A percentile compares a stretch with the other conserved stretches of the same genome.
phyloP scores from a whole-genome alignment of 2,797 vertebrate genomes.

The Decapterus maruadsi region DNA sequence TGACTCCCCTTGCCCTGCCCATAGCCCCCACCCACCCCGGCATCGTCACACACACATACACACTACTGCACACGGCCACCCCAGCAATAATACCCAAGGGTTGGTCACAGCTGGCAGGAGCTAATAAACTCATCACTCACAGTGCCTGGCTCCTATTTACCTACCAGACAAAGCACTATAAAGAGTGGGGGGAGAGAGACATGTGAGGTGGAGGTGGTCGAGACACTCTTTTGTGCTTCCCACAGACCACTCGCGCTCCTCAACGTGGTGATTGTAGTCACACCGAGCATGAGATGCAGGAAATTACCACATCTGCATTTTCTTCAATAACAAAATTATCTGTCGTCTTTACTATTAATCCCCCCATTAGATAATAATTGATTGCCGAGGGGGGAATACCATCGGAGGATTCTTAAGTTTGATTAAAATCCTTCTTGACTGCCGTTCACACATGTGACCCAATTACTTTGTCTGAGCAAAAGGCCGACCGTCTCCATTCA shows the following conservation, averaged over 20 bases:
- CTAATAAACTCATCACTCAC: conserved; percentile 86
- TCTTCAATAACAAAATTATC: conserved; percentile 2
- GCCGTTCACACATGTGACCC: conserved; percentile 75
- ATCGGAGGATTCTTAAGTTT: conserved; percentile 73
- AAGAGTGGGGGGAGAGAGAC: background rate
- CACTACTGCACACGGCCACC: conserved; percentile 21
- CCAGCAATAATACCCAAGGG: conserved; percentile 73
- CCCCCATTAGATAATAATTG: conserved; percentile 49
- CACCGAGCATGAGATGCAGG: background rate
- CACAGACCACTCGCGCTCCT: conserved; percentile 17
- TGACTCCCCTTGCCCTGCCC: conserved; percentile 17
- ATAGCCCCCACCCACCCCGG: conserved; percentile 10
- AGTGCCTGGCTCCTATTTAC: conserved; percentile 71
- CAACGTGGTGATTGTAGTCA: background rate
- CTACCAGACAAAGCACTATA: conserved; percentile 60
- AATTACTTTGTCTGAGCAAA: conserved; percentile 65
- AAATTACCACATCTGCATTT: conserved; percentile 6
- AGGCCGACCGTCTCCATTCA: conserved; percentile 31
- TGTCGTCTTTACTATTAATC: conserved; percentile 38
- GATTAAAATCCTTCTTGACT: conserved; percentile 77
- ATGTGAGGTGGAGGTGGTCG: conserved; percentile 38
- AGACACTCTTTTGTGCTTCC: conserved; percentile 26
- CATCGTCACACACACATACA: conserved; percentile 22
- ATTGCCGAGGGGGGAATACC: conserved; percentile 53
- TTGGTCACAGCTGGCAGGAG: conserved; percentile 83